phyloP scores from a whole-genome alignment of 37 sponge, comb jelly and placozoan genomes.

The Cliona cf. orientalis region DNA sequence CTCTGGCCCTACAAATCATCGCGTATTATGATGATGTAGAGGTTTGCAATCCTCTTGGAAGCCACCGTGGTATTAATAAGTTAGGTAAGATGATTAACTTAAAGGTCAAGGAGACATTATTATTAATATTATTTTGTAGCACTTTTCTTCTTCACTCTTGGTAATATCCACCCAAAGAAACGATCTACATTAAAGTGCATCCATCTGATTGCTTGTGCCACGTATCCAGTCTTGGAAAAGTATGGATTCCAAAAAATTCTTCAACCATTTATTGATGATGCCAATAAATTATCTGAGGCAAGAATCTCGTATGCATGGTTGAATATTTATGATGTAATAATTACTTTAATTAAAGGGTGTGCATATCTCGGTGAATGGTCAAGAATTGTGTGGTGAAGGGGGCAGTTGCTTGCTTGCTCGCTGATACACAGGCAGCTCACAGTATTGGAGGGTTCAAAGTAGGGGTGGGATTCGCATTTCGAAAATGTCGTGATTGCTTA shows the following conservation, averaged over 20 bases:
- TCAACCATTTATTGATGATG: constrained; percentile 50
- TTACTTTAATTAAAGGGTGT: background rate
- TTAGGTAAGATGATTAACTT: constrained; percentile 1
- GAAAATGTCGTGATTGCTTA: constrained; percentile 36
- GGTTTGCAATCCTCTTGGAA: constrained; percentile 17
- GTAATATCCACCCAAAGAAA: constrained; percentile 24
- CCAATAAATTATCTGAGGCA: constrained; percentile 19
- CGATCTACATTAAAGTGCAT: constrained; percentile 9
- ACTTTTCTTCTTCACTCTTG: constrained; percentile 44
- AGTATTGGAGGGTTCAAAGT: constrained; percentile 45
- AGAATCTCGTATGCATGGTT: background rate
- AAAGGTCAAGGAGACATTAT: background rate
- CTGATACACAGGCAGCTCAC: constrained; percentile 49
- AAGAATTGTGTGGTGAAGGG: background rate
- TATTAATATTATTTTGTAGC: constrained; percentile 10
- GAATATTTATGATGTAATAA: background rate
- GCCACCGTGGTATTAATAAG: constrained; percentile 14
- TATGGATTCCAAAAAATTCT: constrained; percentile 43
- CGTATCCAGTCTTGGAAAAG: constrained; percentile 7
- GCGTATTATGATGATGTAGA: constrained; percentile 34
- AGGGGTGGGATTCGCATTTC: constrained; percentile 46
- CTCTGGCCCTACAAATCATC: constrained; percentile 3
- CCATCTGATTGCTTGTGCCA: constrained; percentile 51
- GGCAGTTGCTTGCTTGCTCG: constrained; percentile 16
- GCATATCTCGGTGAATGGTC: background rate